A percentile compares a stretch with the other conserved stretches of the same genome.
These are phyloP conservation scores for Trachymyrmex septentrionalis DNA, from an alignment of 1,140 invertebrate genomes.

Conservation along the genomic window DNA sequence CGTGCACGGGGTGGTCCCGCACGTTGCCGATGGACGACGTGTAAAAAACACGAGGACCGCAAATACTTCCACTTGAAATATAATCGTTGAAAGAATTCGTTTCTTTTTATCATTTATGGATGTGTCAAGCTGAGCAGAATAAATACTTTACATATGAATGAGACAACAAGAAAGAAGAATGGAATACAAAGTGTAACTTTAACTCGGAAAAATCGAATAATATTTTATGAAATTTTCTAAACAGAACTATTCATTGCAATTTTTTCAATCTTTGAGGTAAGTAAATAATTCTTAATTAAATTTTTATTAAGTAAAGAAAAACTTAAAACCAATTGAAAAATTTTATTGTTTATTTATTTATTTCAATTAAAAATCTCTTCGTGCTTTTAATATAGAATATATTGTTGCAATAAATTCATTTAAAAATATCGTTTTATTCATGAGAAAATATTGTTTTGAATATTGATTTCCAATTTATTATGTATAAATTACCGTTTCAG, in stretches of 20 bases:
- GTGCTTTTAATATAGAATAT: neutral
- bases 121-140: neutral
- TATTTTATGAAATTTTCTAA: neutral
- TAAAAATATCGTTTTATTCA: neutral
- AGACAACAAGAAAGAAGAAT: neutral
- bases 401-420: neutral
- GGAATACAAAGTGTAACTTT: neutral
- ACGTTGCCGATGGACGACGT: constrained; percentile 51
- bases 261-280: neutral
- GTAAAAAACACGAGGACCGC: constrained; percentile 52
- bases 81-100: constrained; percentile 36
- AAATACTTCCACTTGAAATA: constrained; percentile 44
- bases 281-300: neutral
- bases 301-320: neutral
- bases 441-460: neutral
- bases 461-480: neutral
- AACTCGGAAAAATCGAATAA: neutral
- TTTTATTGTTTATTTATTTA: neutral
- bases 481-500: neutral
- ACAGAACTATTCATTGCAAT: neutral
- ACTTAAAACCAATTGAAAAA: neutral
- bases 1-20: constrained; percentile 74
- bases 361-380: constrained; percentile 8
- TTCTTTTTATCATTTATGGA: constrained; percentile 27
- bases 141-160: neutral